These are phyloP conservation scores for Odocoileus virginianus DNA, from an alignment of 2,113 vertebrate species.

Conservation along the genomic window DNA sequence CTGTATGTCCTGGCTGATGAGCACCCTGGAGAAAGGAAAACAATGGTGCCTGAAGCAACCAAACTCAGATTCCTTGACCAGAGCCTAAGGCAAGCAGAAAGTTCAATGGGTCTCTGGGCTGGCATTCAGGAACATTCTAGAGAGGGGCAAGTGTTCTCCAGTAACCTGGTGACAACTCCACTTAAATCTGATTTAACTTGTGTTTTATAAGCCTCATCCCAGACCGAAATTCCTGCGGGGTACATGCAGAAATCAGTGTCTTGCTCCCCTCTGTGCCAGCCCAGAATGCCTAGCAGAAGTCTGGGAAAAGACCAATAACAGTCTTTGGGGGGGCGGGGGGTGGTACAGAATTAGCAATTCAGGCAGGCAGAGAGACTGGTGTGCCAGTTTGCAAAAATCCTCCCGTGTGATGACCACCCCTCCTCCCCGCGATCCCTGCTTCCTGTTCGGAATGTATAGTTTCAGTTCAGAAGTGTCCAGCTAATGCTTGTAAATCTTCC, in stretches of 20 bases:
- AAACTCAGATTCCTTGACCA: background rate
- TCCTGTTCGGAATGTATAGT: background rate
- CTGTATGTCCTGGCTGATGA: rapidly evolving
- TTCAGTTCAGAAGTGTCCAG: background rate
- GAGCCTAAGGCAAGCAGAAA: background rate
- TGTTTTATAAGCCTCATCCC: background rate
- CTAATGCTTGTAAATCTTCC: background rate
- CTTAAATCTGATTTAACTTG: background rate
- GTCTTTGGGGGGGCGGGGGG: background rate
- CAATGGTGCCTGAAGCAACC: rapidly evolving
- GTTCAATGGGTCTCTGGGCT: background rate
- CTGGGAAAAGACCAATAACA: background rate
- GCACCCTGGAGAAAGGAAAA: rapidly evolving
- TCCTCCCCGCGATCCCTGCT: background rate
- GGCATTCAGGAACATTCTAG: background rate
- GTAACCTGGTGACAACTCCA: background rate
- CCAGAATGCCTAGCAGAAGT: background rate
- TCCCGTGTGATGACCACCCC: background rate
- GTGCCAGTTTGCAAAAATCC: background rate
- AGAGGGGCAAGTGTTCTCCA: background rate
- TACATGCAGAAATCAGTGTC: background rate
- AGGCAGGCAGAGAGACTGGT: background rate
- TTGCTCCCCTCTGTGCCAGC: background rate
- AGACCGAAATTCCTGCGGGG: background rate
- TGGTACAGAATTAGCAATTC: conserved; percentile 7